These are phyloP conservation scores for Pyxicephalus adspersus DNA, from an alignment of 2,113 vertebrate species.

Conservation along the genomic window DNA sequence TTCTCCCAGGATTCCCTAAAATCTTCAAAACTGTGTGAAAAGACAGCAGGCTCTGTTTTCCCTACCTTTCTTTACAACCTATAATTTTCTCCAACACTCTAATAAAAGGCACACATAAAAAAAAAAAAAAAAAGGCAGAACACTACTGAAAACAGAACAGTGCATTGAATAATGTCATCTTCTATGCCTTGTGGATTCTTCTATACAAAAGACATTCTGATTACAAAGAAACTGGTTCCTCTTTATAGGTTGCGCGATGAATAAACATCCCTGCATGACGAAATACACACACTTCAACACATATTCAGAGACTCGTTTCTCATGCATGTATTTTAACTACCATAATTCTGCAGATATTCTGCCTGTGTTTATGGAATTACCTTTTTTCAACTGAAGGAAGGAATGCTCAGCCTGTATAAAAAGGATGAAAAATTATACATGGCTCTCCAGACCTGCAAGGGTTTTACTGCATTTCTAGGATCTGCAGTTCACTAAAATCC, in stretches of 20 bases:
- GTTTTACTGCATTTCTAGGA: background rate
- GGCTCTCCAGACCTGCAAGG: background rate
- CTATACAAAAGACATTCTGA: background rate
- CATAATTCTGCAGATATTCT: background rate
- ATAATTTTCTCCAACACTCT: too few relatives aligned
- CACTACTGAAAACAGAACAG: too few relatives aligned
- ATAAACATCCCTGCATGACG: slow-evolving; percentile 25
- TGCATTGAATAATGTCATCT: background rate
- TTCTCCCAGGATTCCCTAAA: too few relatives aligned
- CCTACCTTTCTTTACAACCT: too few relatives aligned
- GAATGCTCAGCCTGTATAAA: background rate
- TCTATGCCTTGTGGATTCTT: background rate
- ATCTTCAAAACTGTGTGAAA: too few relatives aligned
- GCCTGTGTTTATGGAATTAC: background rate
- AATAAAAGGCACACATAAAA: too few relatives aligned
- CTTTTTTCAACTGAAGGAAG: background rate
- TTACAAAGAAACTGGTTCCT: background rate
- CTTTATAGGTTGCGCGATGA: slow-evolving; percentile 8
- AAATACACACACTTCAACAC: slow-evolving; percentile 1
- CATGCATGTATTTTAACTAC: background rate
- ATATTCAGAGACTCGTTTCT: background rate
- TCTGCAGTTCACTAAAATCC: too few relatives aligned
- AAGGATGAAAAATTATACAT: background rate
- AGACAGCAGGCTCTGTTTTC: too few relatives aligned
- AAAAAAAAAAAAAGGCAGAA: too few relatives aligned